Evolutionary conservation across 2,797 vertebrate species (phyloP).

Genomic region (Danio albolineatus): DNA sequence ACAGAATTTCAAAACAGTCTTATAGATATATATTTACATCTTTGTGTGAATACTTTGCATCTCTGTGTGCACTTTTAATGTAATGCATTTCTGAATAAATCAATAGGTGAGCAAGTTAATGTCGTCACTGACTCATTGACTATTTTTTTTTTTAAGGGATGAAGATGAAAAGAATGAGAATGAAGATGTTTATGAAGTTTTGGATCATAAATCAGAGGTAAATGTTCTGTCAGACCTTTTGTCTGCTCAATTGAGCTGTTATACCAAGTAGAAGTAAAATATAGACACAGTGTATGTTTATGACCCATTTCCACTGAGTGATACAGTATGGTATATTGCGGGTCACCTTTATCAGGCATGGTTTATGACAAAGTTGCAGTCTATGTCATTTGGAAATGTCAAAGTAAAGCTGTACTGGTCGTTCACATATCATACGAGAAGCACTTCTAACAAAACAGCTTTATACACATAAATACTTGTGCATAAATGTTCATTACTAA

Average conservation of each 20-base stretch:
- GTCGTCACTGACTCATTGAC: neutral
- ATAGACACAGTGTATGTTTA: no score
- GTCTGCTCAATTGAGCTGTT: neutral
- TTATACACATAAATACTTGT: no score
- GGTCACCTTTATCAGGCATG: no score
- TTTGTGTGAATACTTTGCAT: neutral
- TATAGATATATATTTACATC: neutral
- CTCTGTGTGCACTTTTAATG: no score
- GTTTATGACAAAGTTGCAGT: no score
- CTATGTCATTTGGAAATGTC: no score
- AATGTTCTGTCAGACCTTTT: neutral
- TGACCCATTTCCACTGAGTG: no score
- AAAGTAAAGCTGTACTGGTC: no score
- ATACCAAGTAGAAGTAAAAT: neutral
- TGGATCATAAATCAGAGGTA: conserved; percentile 40
- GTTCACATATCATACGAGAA: no score
- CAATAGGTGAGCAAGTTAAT: neutral
- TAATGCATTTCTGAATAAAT: neutral
- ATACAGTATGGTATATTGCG: no score
- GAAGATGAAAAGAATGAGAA: conserved; percentile 9
- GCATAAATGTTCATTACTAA: no score
- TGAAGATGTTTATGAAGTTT: conserved; percentile 10
- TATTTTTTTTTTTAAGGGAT: conserved; percentile 51
- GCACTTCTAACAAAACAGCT: no score
- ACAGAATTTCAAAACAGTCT: neutral